These are phyloP conservation scores for Amazona guildingii DNA, from an alignment of 2,113 vertebrate species.

Conservation along the genomic window DNA sequence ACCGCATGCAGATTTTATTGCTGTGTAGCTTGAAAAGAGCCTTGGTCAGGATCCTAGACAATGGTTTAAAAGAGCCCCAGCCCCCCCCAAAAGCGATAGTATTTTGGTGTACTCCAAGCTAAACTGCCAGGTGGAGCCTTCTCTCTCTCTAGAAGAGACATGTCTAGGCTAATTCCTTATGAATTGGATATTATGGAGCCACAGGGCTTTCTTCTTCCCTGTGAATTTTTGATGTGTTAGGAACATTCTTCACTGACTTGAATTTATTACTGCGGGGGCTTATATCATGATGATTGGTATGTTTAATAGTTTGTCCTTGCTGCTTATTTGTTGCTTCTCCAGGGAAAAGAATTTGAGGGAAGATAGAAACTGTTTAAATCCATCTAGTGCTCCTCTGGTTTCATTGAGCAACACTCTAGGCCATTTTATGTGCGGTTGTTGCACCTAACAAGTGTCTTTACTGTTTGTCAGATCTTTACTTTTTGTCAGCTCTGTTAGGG, in stretches of 20 bases:
- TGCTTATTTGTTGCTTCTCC: not conserved
- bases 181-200: not conserved
- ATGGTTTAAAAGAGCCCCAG: not conserved
- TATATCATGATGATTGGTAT: not conserved
- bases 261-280: not conserved
- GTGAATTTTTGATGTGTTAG: not conserved
- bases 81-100: not conserved
- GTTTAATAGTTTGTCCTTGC: not conserved
- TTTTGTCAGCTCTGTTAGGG: not conserved
- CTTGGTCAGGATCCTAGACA: fast-evolving
- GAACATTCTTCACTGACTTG: not conserved
- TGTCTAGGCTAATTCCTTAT: not conserved
- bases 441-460: not conserved
- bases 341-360: not conserved
- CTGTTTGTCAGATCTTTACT: not conserved
- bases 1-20: fast-evolving
- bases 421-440: not conserved
- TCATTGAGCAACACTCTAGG: not conserved
- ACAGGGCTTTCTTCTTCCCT: not conserved
- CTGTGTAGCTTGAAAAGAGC: not conserved
- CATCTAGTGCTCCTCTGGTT: not conserved
- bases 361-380: not conserved
- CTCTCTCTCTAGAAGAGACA: not conserved
- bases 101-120: not conserved
- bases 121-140: not conserved